Evolutionary conservation across 2,888 invertebrate species (phyloP), one percentile per base, ranked within the genome.

Genomic region (Philhelius pedissequus): DNA sequence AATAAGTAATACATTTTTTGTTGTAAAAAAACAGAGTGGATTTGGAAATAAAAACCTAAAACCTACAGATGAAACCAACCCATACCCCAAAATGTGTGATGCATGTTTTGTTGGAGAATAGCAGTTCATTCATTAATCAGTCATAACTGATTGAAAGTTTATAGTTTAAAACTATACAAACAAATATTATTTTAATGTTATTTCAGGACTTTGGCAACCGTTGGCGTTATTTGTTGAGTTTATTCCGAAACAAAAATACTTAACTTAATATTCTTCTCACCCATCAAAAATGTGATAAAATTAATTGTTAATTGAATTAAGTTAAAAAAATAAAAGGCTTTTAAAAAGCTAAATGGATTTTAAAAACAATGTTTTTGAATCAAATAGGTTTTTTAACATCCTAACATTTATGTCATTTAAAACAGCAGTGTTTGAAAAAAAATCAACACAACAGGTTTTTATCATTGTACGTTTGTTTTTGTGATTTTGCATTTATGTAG

Each of bases 161-260:
- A 79, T 77, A 83, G 80, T 74, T 75, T 74, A 82, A 74, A 86
- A 79, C 70, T 56, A 38, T 56, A 74, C 56, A 40, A 32, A 71
- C 22, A 48, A 79, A 64, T n/a, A 2, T 22, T 64, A 40, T 73
- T 66, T 66, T 25, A 40, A 86, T 75, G 38, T 74, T 71, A 80
- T 90, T 90, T 87, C 90, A 90, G 90, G 90, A 89, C 60, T 90
- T 90, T 89, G 88, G 90, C 86, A 90, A 90, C 87, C 90, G 90
- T 87, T 91, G 90, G 90, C 90, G 90, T 88, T 90, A 90, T 89
- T 86, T 90, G 86, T 90, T 90, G 88, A 89, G 89, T 87, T 87
- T 88, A 81, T 86, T 89, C 68, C 86, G 86, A 77, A 50, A 84
- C 52, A 89, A 89, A 58, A 86, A 56, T 56, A 60, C 43, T n/a